Conservation (phyloP, 1,140 invertebrate genomes). For the Chrysomallon squamiferum region DNA sequence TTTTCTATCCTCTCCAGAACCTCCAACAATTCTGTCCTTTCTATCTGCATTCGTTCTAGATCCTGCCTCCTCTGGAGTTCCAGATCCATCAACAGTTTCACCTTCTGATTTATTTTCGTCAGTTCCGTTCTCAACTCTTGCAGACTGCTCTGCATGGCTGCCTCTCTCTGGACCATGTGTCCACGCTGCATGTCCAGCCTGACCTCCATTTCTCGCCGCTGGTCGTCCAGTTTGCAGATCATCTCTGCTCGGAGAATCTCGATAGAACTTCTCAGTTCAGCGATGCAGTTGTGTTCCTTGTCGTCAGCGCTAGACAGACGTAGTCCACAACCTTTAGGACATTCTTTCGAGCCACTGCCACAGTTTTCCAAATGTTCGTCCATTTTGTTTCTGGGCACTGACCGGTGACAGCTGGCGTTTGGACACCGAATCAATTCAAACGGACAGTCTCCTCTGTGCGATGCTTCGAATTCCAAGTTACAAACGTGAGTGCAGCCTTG, state of each 20-base stretch:
- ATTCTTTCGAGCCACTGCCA: conserved; percentile 12
- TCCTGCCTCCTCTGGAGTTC: conserved; percentile 39
- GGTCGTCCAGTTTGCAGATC: conserved; percentile 45
- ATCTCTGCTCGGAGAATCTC: conserved; percentile 51
- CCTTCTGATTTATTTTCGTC: conserved; percentile 30
- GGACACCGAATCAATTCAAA: conserved; percentile 33
- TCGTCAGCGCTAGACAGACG: conserved; percentile 26
- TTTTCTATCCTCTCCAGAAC: conserved; percentile 20
- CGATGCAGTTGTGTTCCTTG: conserved; percentile 46
- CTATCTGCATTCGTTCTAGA: conserved; percentile 42
- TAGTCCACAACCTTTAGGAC: conserved; percentile 45
- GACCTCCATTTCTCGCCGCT: conserved; percentile 47
- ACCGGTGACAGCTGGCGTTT: conserved; percentile 33
- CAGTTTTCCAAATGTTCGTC: conserved; percentile 15
- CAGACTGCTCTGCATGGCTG: conserved; percentile 40
- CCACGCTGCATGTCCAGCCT: conserved; percentile 51
- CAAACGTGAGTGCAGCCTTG: conserved; percentile 33
- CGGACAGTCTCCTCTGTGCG: conserved; percentile 39
- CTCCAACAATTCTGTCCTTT: conserved; percentile 45
- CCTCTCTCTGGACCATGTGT: conserved; percentile 55
- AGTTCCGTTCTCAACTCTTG: conserved; percentile 43
- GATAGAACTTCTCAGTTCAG: conserved; percentile 43
- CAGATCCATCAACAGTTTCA: conserved; percentile 44
- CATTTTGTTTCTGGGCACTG: conserved; percentile 8
- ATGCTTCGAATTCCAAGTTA: conserved; percentile 32